A percentile compares a stretch with the other conserved stretches of the same genome.
Conservation (phyloP, 2,888 invertebrate species). For the Adelphocoris suturalis region DNA sequence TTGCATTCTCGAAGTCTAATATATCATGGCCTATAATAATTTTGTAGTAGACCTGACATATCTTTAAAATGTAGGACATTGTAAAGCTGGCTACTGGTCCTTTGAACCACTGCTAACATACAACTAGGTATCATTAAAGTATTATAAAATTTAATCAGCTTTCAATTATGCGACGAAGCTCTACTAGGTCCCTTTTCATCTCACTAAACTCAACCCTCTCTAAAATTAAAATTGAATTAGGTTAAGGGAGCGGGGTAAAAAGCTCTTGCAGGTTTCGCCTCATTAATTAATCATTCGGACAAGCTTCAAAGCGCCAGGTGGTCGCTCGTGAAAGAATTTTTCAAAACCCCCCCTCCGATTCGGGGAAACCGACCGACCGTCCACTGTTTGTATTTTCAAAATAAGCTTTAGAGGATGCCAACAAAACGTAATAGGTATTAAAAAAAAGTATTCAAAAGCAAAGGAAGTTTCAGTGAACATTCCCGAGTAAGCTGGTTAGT, state of each 20-base stretch:
- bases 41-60: too few relatives aligned
- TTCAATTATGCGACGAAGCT: slow-evolving; percentile 19
- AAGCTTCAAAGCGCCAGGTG: not conserved
- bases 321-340: slow-evolving; percentile 7
- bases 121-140: too few relatives aligned
- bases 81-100: too few relatives aligned
- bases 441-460: too few relatives aligned
- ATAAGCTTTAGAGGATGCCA: not conserved
- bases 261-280: not conserved
- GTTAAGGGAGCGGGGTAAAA: not conserved
- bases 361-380: not conserved
- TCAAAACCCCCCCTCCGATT: not conserved
- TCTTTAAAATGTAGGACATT: too few relatives aligned
- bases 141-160: not conserved
- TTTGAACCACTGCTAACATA: too few relatives aligned
- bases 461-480: too few relatives aligned
- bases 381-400: not conserved
- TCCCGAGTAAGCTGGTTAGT: too few relatives aligned
- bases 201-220: not conserved
- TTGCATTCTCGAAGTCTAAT: too few relatives aligned
- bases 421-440: not conserved
- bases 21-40: too few relatives aligned
- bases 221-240: slow-evolving; percentile 25
- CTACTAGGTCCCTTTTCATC: not conserved
- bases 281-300: slow-evolving; percentile 20